Conservation (phyloP, 2,113 vertebrate species). For the Hemibagrus wyckioides region DNA sequence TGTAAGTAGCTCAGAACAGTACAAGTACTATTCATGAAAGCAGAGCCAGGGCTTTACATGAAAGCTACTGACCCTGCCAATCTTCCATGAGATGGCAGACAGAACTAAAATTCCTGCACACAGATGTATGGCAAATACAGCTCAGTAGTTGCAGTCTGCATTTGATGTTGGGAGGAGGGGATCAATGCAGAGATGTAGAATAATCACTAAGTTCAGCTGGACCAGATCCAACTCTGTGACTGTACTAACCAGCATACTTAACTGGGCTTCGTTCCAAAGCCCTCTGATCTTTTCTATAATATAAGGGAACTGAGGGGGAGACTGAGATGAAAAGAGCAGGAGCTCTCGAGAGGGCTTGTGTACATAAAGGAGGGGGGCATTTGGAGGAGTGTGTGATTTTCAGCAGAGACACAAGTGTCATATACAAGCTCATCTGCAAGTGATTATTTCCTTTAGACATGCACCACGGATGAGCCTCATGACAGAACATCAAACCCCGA, state of each 20-base stretch:
- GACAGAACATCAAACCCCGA: constrained; percentile 23
- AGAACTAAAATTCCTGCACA: not conserved
- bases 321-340: constrained; percentile 13
- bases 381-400: not conserved
- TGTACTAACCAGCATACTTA: constrained; percentile 33
- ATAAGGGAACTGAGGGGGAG: constrained; percentile 12
- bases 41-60: not conserved
- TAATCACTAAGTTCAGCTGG: constrained; percentile 15
- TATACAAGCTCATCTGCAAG: constrained; percentile 49
- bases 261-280: constrained; percentile 45
- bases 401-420: constrained; percentile 32
- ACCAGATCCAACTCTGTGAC: not conserved
- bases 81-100: not conserved
- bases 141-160: not conserved
- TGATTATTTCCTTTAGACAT: constrained; percentile 45
- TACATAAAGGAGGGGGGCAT: not conserved
- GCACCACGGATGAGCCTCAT: not conserved
- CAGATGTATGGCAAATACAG: not conserved
- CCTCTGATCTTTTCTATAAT: constrained; percentile 44
- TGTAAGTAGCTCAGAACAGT: constrained; percentile 66
- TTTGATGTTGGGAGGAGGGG: not conserved
- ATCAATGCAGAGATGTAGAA: constrained; percentile 3
- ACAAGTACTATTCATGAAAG: constrained; percentile 52
- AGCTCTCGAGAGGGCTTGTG: constrained; percentile 8
- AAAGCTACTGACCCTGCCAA: not conserved